Conservation (phyloP, 1,140 invertebrate species). For the Leptinotarsa undecemlineata region DNA sequence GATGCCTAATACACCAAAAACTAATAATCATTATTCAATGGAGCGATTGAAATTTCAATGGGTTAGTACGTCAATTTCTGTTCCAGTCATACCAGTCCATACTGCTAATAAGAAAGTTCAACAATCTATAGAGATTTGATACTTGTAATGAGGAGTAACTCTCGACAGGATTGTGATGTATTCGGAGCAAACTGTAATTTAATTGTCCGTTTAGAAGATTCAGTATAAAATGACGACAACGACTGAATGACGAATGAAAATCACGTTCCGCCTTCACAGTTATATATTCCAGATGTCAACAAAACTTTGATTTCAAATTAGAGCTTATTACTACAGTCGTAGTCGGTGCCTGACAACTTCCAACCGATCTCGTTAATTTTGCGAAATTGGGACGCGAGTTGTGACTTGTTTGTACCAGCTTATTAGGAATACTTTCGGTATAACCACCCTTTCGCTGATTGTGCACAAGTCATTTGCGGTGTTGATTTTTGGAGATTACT, state of each 20-base stretch:
- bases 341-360: not conserved
- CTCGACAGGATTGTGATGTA: no score
- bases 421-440: not conserved
- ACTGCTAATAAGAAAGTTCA: no score
- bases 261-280: not conserved
- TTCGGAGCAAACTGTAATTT: not conserved
- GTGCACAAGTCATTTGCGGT: no score
- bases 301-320: conserved; percentile 6
- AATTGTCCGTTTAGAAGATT: not conserved
- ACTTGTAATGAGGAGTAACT: no score
- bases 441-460: not conserved
- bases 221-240: not conserved
- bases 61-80: no score
- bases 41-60: no score
- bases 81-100: no score
- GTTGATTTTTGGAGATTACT: no score
- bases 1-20: no score
- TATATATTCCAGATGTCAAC: not conserved
- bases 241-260: not conserved
- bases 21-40: no score
- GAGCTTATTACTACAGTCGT: conserved; percentile 2
- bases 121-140: no score
- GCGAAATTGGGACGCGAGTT: not conserved
- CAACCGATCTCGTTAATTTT: not conserved
- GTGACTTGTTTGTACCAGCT: not conserved